Base-by-base conservation (phyloP, 2,113 vertebrate genomes). In the Talpa occidentalis region DNA sequence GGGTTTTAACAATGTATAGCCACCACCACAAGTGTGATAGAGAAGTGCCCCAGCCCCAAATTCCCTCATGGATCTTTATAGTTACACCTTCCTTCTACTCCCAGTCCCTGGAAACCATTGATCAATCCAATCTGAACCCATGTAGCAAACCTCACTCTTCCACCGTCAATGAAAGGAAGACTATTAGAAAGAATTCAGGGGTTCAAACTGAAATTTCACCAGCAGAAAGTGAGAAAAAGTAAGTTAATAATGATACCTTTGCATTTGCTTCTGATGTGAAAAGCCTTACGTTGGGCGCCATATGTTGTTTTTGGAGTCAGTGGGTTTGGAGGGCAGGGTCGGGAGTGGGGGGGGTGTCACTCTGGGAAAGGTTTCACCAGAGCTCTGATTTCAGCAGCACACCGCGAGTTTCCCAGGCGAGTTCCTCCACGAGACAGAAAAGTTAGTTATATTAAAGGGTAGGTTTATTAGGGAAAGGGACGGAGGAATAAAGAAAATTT, bases 171-270 rank as follows among this genome's bases (percentile, higher is more conserved):
- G 37, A 77, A 44, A 90, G 17, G 24, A 76, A 94, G 24, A 30
- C 11, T 37, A 89, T 47, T 47, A 49, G 80, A 42, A 74, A 81
- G 40, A 88, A 86, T 35, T 96, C 94, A 97, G 94, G 95, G 94
- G 95, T 93, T 93, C 96, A 97, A 98, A 97, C 96, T 97, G 84
- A 98, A 98, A 97, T 97, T 97, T 96, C 95, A 96, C 97, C 96
- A 97, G 86, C 93, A 97, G 83, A 87, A 94, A 97, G 84, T 67
- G 44, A 42, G 28, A 47, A 76, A 76, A 87, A 10, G 12, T 37
- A 85, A 93, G 14, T 86, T 73, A 35, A 70, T 59, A 82, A 67
- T 35, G 11, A 83, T 60, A 7, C 6, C 4, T 14, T 78, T 78
- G 44, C 1, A 49, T 76, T 62, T 80, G 24, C 14, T 88, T 78